Evolutionary conservation across 2,113 vertebrate genomes (phyloP).

Genomic region (Percina caprodes): DNA sequence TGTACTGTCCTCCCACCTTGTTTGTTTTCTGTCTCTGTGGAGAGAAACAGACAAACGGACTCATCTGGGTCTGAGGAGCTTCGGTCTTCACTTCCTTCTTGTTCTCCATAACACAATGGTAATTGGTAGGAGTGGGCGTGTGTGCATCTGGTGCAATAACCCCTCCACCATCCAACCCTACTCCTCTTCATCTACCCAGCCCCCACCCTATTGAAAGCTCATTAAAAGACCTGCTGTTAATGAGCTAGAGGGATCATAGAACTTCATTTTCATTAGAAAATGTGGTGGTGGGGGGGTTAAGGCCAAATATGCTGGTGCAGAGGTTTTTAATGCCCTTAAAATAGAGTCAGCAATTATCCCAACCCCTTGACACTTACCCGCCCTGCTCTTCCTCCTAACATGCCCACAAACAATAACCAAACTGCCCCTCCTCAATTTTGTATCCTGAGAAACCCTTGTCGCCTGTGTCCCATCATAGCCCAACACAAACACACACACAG

Average conservation of each 20-base stretch:
- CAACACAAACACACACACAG: constrained; percentile 1
- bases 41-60: constrained; percentile 62
- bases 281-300: constrained; percentile 56
- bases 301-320: constrained; percentile 78
- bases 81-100: constrained; percentile 69
- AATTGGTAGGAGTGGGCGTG: constrained; percentile 82
- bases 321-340: constrained; percentile 82
- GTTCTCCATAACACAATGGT: constrained; percentile 75
- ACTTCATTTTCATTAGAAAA: constrained; percentile 80
- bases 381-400: constrained; percentile 59
- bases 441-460: constrained; percentile 71
- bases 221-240: constrained; percentile 88
- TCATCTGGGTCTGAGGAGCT: constrained; percentile 58
- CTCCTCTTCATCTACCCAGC: constrained; percentile 75
- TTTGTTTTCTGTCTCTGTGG: constrained; percentile 58
- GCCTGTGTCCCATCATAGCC: constrained; percentile 65
- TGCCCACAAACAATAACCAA: constrained; percentile 75
- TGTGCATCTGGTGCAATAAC: constrained; percentile 82
- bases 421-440: constrained; percentile 30
- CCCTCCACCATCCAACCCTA: constrained; percentile 27
- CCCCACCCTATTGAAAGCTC: constrained; percentile 85
- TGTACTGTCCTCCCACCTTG: constrained; percentile 35
- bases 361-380: constrained; percentile 73
- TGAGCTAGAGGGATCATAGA: constrained; percentile 87
- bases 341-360: constrained; percentile 83